Evolutionary conservation across 2,797 vertebrate species (phyloP).

Genomic region (Neosilurus hyrtlii): DNA sequence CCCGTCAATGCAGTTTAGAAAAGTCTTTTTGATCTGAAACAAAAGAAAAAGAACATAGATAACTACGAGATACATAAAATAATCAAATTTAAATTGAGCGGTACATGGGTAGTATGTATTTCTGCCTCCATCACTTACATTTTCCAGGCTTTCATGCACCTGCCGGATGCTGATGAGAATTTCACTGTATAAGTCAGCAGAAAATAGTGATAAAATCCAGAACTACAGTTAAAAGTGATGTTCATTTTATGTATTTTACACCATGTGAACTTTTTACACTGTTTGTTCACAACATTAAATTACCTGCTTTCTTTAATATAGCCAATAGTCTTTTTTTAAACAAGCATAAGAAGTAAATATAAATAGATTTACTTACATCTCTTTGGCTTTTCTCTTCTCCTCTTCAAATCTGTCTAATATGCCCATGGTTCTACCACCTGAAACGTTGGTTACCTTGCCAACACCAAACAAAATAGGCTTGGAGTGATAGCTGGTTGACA

Average conservation of each 20-base stretch:
- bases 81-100: not conserved
- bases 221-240: not conserved
- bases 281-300: not conserved
- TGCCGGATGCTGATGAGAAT: slow-evolving; percentile 73
- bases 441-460: slow-evolving; percentile 63
- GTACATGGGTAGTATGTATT: not conserved
- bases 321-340: not conserved
- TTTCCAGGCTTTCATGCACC: slow-evolving; percentile 76
- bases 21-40: slow-evolving; percentile 68
- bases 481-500: slow-evolving; percentile 82
- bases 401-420: slow-evolving; percentile 85
- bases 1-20: slow-evolving; percentile 64
- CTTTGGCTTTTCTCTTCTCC: slow-evolving; percentile 83
- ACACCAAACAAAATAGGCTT: slow-evolving; percentile 87
- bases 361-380: slow-evolving; percentile 70
- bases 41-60: not conserved
- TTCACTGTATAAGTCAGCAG: slow-evolving; percentile 73
- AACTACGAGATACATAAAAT: not conserved
- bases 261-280: not conserved
- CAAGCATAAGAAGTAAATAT: slow-evolving; percentile 16
- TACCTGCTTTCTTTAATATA: not conserved
- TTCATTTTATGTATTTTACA: not conserved
- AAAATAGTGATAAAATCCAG: slow-evolving; percentile 22
- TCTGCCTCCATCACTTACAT: slow-evolving; percentile 72
- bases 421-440: slow-evolving; percentile 66